A percentile compares a stretch with the other conserved stretches of the same genome.
Evolutionary conservation across 1,140 invertebrate genomes (phyloP).

Genomic region (Sitodiplosis mosellana): DNA sequence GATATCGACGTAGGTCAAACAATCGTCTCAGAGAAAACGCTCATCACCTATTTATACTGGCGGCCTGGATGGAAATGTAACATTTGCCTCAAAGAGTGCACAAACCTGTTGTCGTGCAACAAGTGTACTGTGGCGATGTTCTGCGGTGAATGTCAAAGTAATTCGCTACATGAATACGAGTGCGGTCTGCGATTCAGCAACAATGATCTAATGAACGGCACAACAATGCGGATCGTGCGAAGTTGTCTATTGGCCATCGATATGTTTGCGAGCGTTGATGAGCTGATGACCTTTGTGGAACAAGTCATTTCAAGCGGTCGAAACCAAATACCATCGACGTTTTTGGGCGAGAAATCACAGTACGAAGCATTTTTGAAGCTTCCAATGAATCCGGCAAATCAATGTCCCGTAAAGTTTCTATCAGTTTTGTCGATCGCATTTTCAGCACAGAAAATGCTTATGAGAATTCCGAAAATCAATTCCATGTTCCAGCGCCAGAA

Average conservation of each 20-base stretch:
- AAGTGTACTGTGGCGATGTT: conserved; percentile 43
- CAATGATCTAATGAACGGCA: conserved; percentile 35
- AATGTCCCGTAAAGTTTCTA: neutral
- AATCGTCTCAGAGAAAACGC: conserved; percentile 61
- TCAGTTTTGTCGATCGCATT: neutral
- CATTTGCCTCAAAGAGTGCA: conserved; percentile 47
- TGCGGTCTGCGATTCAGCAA: conserved; percentile 60
- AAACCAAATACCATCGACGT: conserved; percentile 28
- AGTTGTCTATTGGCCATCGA: conserved; percentile 37
- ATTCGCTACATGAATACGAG: conserved; percentile 52
- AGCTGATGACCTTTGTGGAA: conserved; percentile 29
- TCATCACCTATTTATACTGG: conserved; percentile 44
- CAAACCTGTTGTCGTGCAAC: conserved; percentile 43
- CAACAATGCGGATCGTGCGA: conserved; percentile 41
- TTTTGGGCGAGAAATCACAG: conserved; percentile 7
- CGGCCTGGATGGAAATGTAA: conserved; percentile 52
- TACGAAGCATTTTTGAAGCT: neutral
- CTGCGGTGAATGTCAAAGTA: conserved; percentile 48
- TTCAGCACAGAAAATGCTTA: conserved; percentile 15
- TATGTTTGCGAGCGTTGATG: conserved; percentile 40
- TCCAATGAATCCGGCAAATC: neutral
- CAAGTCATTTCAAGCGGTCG: conserved; percentile 23
- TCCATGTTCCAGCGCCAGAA: conserved; percentile 21
- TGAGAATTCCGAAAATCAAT: conserved; percentile 17
- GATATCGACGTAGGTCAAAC: conserved; percentile 55